Conservation (phyloP, 2,888 invertebrate species). For the Mesochorus sp. region DNA sequence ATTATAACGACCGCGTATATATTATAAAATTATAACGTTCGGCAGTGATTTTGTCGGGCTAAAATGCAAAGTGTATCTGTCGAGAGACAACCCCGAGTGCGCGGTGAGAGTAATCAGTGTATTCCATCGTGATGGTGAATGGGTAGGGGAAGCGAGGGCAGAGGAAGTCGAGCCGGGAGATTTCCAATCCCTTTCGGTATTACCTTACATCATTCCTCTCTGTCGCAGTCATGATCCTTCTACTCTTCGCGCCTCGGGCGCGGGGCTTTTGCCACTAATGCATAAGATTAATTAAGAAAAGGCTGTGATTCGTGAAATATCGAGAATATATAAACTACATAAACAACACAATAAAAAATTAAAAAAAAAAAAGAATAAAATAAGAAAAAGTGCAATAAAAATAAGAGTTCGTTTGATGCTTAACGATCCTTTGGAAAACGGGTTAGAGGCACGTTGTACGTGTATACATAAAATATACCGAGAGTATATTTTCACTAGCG, state of each 20-base stretch:
- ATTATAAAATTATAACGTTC: too few species aligned
- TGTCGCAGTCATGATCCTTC: not conserved
- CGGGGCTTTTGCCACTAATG: not conserved
- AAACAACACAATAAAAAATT: too few species aligned
- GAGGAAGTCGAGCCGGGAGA: slow-evolving; percentile 21
- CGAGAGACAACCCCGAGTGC: slow-evolving; percentile 4
- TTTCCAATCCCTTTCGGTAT: slow-evolving; percentile 12
- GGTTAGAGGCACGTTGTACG: too few species aligned
- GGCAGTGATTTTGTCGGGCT: not conserved
- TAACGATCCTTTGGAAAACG: too few species aligned
- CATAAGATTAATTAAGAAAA: slow-evolving; percentile 43
- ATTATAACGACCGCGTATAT: too few species aligned
- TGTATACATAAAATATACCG: not conserved
- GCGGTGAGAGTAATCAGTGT: slow-evolving; percentile 48
- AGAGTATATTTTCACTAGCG: not conserved
- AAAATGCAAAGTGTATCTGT: slow-evolving; percentile 31
- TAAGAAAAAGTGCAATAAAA: too few species aligned
- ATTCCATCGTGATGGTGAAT: slow-evolving; percentile 17
- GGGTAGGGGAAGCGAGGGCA: too few species aligned
- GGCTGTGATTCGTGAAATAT: slow-evolving; percentile 15
- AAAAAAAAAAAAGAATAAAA: too few species aligned
- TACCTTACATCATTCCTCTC: slow-evolving; percentile 2
- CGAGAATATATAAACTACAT: not conserved
- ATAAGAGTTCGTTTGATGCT: too few species aligned
- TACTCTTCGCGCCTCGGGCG: not conserved